Conservation (phyloP, 2,888 invertebrate genomes). For the Hydroisotoma schaefferi region DNA sequence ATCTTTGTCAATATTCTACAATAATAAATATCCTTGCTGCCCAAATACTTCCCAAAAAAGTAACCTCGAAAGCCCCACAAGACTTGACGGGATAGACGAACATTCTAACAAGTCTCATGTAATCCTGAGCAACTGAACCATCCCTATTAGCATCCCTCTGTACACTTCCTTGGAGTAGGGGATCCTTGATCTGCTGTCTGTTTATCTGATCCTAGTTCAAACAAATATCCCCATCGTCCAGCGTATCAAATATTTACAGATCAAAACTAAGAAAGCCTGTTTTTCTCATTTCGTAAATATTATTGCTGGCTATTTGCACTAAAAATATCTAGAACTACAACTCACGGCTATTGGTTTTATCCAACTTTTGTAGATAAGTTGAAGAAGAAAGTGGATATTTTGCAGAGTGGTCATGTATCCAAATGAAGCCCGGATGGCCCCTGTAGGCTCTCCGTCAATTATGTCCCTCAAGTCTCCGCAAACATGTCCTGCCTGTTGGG, state of each 20-base stretch:
- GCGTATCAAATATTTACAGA: too few species aligned
- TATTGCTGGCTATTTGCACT: too few species aligned
- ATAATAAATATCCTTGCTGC: background rate
- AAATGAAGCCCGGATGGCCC: slow-evolving; percentile 86
- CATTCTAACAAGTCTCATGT: slow-evolving; percentile 52
- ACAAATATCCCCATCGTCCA: background rate
- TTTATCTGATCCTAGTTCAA: too few species aligned
- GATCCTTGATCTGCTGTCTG: background rate
- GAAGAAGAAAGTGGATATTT: slow-evolving; percentile 44
- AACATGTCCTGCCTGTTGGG: slow-evolving; percentile 71
- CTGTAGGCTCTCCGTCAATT: slow-evolving; percentile 81
- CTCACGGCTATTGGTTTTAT: slow-evolving; percentile 36
- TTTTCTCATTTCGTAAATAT: too few species aligned
- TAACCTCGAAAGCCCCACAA: slow-evolving; percentile 72
- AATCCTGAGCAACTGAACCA: background rate
- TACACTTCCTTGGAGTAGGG: background rate
- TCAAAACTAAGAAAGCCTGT: too few species aligned
- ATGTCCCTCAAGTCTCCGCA: slow-evolving; percentile 87
- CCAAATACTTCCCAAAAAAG: background rate
- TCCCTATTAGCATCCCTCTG: background rate
- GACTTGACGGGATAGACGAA: slow-evolving; percentile 86
- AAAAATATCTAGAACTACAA: background rate
- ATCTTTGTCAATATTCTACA: background rate
- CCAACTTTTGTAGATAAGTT: slow-evolving; percentile 46
- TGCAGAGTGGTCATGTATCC: slow-evolving; percentile 75